A percentile compares a stretch with the other conserved stretches of the same genome.
Evolutionary conservation across 2,888 invertebrate genomes (phyloP).

Genomic region (Syritta pipiens): DNA sequence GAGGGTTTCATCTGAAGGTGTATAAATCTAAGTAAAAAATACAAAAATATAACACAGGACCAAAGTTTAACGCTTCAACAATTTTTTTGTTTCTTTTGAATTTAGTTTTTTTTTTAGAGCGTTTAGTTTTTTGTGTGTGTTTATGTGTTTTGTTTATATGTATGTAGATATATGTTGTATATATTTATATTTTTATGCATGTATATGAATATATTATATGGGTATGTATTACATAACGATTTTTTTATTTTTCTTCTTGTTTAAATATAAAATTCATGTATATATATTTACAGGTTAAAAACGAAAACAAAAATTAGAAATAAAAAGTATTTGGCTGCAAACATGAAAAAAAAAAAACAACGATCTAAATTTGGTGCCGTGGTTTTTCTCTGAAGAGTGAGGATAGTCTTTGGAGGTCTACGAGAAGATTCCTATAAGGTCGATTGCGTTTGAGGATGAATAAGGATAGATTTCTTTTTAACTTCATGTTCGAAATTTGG

Average conservation of each 20-base stretch:
- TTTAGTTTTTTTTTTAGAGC: not conserved
- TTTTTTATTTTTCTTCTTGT: no score
- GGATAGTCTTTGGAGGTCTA: no score
- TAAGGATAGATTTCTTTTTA: no score
- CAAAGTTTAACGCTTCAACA: constrained; percentile 26
- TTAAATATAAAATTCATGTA: constrained; percentile 10
- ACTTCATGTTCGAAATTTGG: no score
- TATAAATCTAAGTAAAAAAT: constrained; percentile 18
- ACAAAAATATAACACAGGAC: constrained; percentile 51
- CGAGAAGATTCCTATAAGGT: no score
- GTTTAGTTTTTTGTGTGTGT: constrained; percentile 23
- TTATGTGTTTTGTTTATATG: constrained; percentile 7
- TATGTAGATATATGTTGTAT: not conserved
- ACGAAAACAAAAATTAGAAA: not conserved
- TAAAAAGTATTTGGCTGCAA: constrained; percentile 52
- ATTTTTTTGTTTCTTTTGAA: constrained; percentile 1
- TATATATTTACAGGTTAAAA: constrained; percentile 11
- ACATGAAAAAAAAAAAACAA: constrained; percentile 44
- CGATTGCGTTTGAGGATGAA: no score
- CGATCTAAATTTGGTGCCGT: not conserved
- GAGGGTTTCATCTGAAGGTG: constrained; percentile 1
- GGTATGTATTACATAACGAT: constrained; percentile 23
- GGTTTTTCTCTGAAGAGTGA: no score
- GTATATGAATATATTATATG: constrained; percentile 35
- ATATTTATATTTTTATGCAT: not conserved